phyloP scores from a whole-genome alignment of 2,888 invertebrate species.

The Drosophila prolongata region DNA sequence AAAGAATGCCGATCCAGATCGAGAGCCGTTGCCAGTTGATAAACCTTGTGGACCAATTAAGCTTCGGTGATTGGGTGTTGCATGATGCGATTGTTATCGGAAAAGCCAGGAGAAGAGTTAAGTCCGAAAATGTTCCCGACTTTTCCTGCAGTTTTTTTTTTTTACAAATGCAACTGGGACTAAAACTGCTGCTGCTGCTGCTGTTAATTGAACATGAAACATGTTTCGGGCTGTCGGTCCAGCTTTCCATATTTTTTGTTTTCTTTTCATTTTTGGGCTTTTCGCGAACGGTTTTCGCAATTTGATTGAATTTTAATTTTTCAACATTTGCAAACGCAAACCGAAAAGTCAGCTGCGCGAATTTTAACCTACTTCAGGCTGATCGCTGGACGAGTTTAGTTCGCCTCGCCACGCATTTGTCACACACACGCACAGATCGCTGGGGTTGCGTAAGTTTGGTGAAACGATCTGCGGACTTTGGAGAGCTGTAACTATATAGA shows the following conservation, averaged over 20 bases:
- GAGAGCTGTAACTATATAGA: neutral
- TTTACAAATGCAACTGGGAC: neutral
- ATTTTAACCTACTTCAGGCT: constrained; percentile 74
- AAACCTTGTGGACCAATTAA: constrained; percentile 66
- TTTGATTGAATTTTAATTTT: constrained; percentile 79
- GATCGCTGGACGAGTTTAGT: constrained; percentile 76
- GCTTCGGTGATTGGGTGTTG: constrained; percentile 41
- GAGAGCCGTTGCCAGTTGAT: constrained; percentile 44
- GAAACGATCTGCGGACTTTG: constrained; percentile 26
- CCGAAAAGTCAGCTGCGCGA: constrained; percentile 66
- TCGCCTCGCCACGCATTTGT: constrained; percentile 73
- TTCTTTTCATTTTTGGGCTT: constrained; percentile 27
- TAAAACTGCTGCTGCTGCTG: constrained; percentile 13
- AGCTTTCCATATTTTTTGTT: constrained; percentile 14
- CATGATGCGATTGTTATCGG: constrained; percentile 64
- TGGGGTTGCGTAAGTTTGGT: constrained; percentile 43
- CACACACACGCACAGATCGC: constrained; percentile 68
- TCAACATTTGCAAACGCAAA: constrained; percentile 67
- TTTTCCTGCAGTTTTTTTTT: constrained; percentile 24
- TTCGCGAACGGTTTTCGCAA: constrained; percentile 70
- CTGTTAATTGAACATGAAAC: constrained; percentile 78
- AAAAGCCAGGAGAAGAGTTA: constrained; percentile 35
- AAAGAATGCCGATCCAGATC: constrained; percentile 59
- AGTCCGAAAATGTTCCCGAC: constrained; percentile 23
- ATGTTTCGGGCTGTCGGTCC: constrained; percentile 60